These are phyloP conservation scores for Ptycholaimellus sp. DNA, from an alignment of 2,888 invertebrate species.

Conservation along the genomic window DNA sequence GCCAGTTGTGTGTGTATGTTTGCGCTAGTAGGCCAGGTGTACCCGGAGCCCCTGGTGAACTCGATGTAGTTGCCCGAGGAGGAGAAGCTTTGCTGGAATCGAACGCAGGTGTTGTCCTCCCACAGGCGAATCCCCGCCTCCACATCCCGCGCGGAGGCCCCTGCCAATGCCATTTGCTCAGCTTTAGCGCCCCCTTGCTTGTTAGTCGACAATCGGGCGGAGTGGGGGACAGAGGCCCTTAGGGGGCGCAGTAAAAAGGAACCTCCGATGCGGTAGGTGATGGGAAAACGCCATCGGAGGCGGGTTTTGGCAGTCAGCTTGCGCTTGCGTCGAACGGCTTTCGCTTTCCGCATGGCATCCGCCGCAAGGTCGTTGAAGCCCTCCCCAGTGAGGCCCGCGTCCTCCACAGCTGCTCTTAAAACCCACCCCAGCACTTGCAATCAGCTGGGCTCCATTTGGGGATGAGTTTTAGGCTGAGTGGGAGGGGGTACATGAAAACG, in stretches of 20 bases:
- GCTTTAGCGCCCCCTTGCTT: too few species aligned
- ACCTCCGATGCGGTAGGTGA: slow-evolving; percentile 15
- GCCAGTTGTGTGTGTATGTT: too few species aligned
- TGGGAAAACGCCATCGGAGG: slow-evolving; percentile 13
- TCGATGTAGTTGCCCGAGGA: slow-evolving; percentile 6
- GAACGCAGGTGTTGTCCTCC: slow-evolving; percentile 15
- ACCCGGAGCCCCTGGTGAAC: slow-evolving; percentile 13
- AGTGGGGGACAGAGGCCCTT: too few species aligned
- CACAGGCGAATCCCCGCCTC: slow-evolving; percentile 14
- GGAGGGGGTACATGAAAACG: too few species aligned
- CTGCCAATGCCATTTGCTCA: too few species aligned
- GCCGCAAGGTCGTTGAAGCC: neutral
- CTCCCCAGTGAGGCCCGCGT: too few species aligned
- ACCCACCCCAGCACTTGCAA: too few species aligned
- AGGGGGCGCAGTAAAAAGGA: too few species aligned
- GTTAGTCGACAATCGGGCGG: too few species aligned
- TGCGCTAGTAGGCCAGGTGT: neutral
- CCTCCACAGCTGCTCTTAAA: too few species aligned
- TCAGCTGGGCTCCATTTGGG: too few species aligned
- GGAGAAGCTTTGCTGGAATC: slow-evolving; percentile 11
- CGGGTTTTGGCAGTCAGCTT: slow-evolving; percentile 12
- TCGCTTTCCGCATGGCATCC: neutral
- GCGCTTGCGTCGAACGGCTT: slow-evolving; percentile 5
- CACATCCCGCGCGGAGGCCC: slow-evolving; percentile 11
- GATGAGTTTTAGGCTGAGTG: too few species aligned